These are phyloP conservation scores for Microtus montanus DNA, from an alignment of 2,113 vertebrate genomes.

Conservation along the genomic window DNA sequence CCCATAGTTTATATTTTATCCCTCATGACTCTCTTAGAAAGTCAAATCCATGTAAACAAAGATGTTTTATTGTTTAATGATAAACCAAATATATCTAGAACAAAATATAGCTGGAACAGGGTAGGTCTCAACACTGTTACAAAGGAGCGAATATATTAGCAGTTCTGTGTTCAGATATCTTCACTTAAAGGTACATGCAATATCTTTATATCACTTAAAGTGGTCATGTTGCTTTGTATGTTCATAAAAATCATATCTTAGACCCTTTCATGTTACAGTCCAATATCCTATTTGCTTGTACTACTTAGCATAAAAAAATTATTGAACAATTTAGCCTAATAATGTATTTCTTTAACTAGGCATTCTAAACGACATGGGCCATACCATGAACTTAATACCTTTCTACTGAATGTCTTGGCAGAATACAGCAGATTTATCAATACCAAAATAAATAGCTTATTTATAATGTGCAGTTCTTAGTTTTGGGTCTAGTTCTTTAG, in stretches of 20 bases:
- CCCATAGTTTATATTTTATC: not conserved
- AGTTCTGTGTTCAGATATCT: not conserved
- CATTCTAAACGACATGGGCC: not conserved
- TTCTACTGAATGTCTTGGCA: not conserved
- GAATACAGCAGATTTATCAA: not conserved
- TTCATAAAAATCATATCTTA: not conserved
- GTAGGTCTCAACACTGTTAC: not conserved
- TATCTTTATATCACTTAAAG: not conserved
- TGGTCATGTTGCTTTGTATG: not conserved
- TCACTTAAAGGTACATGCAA: not conserved
- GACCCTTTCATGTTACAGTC: not conserved
- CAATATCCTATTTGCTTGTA: not conserved
- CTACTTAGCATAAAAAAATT: not conserved
- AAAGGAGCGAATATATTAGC: not conserved
- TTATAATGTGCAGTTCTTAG: not conserved
- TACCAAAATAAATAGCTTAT: not conserved
- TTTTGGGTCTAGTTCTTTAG: not conserved
- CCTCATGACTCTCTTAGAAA: not conserved
- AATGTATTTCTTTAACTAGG: not conserved
- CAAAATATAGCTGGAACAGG: not conserved
- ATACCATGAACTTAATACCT: not conserved
- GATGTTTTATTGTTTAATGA: not conserved
- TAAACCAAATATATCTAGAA: not conserved
- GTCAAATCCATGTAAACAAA: not conserved
- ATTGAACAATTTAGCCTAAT: conserved; percentile 2